A percentile compares a stretch with the other conserved stretches of the same genome.
Evolutionary conservation across 2,797 vertebrate species (phyloP).

Genomic region (Anolis apletophallus): DNA sequence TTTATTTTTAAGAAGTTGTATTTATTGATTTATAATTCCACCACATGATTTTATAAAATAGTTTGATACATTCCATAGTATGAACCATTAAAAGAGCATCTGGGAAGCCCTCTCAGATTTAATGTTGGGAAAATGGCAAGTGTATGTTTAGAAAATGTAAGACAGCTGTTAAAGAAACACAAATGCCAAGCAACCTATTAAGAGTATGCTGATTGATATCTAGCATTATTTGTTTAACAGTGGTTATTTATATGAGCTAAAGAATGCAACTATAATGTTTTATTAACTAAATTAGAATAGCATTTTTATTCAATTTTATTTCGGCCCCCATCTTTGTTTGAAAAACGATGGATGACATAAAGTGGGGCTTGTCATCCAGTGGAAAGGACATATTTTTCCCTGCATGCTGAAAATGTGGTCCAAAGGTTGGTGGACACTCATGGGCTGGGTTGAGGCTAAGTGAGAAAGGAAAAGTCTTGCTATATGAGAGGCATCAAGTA

Average conservation of each 20-base stretch:
- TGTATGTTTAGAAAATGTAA: constrained; percentile 55
- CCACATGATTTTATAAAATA: constrained; percentile 6
- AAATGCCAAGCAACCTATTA: constrained; percentile 60
- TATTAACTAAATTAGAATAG: background rate
- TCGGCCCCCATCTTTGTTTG: constrained; percentile 11
- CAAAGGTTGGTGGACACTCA: no score
- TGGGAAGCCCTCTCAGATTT: constrained; percentile 39
- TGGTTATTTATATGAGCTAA: constrained; percentile 37
- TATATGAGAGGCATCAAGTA: background rate
- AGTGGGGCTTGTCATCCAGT: no score
- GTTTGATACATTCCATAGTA: constrained; percentile 15
- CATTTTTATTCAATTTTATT: background rate
- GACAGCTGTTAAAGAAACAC: constrained; percentile 59
- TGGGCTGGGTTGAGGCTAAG: background rate
- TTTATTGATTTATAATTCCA: constrained; percentile 33
- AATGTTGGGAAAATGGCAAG: constrained; percentile 52
- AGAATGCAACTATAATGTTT: constrained; percentile 45
- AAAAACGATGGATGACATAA: background rate
- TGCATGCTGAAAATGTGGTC: background rate
- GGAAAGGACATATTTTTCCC: background rate
- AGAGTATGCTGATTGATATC: constrained; percentile 37
- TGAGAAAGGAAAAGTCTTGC: background rate
- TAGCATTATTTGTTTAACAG: constrained; percentile 41
- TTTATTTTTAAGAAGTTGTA: constrained; percentile 16
- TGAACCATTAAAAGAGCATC: background rate